Percentiles rank a stretch among this genome's conserved stretches.
phyloP scores from a whole-genome alignment of 2,797 vertebrate species.

The Lophius americanus region DNA sequence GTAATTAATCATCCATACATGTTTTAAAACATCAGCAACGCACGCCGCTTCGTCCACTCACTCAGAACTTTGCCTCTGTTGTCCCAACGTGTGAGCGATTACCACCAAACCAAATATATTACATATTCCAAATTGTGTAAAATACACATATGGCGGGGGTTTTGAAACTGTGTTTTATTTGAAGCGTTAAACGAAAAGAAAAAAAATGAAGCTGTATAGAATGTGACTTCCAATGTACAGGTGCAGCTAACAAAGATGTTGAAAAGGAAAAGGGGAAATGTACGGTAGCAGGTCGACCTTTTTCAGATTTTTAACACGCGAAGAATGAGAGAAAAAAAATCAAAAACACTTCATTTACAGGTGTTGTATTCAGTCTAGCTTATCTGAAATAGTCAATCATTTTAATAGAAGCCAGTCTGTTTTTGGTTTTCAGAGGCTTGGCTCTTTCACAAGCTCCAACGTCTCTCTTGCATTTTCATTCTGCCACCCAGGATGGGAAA shows the following conservation, averaged over 20 bases:
- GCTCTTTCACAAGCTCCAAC: too few species aligned
- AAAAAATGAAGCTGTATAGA: slow-evolving; percentile 58
- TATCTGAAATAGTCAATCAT: too few species aligned
- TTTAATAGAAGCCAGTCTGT: too few species aligned
- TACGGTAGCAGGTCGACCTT: slow-evolving; percentile 65
- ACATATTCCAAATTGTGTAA: slow-evolving; percentile 79
- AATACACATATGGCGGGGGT: slow-evolving; percentile 77
- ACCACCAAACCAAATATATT: slow-evolving; percentile 79
- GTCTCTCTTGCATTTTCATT: too few species aligned
- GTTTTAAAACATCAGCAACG: slow-evolving; percentile 82
- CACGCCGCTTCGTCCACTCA: slow-evolving; percentile 65
- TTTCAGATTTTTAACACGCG: slow-evolving; percentile 67
- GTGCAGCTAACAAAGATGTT: slow-evolving; percentile 69
- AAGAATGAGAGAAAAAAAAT: slow-evolving; percentile 30
- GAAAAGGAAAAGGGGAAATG: slow-evolving; percentile 55
- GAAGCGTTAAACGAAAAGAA: slow-evolving; percentile 72
- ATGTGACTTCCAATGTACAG: slow-evolving; percentile 70
- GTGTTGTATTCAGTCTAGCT: too few species aligned
- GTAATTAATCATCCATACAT: slow-evolving; percentile 85
- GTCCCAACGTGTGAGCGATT: slow-evolving; percentile 79
- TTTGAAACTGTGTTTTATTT: slow-evolving; percentile 79
- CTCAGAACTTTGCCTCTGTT: slow-evolving; percentile 75
- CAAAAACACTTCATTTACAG: too few species aligned
- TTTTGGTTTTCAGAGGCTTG: too few species aligned
- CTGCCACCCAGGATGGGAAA: too few species aligned